phyloP scores from a whole-genome alignment of 2,888 invertebrate genomes.

The Podotricha telesiphe region DNA sequence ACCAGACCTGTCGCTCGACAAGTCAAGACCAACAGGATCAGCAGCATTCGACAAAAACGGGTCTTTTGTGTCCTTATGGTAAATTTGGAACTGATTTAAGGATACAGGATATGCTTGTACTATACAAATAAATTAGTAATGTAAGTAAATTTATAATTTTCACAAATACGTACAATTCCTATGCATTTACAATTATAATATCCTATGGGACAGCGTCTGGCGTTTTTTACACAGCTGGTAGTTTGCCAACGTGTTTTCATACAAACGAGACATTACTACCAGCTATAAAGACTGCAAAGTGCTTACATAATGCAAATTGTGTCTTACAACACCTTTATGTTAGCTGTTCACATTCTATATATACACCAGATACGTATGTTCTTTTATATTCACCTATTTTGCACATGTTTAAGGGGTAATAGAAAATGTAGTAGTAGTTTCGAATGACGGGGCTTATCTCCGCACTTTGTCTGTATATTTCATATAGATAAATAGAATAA shows the following conservation, averaged over 20 bases:
- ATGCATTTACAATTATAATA: not conserved
- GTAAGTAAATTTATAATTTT: too few relatives aligned
- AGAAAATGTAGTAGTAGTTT: too few relatives aligned
- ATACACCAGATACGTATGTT: not conserved
- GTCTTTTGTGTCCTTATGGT: too few relatives aligned
- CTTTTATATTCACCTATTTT: not conserved
- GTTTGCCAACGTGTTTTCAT: not conserved
- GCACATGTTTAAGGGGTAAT: not conserved
- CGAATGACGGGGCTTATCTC: too few relatives aligned
- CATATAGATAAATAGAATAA: too few relatives aligned
- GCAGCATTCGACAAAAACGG: too few relatives aligned
- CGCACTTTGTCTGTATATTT: too few relatives aligned
- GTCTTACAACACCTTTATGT: not conserved
- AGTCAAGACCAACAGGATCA: too few relatives aligned
- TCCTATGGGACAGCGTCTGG: not conserved
- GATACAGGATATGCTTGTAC: too few relatives aligned
- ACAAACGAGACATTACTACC: not conserved
- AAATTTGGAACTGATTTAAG: too few relatives aligned
- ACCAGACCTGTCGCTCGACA: too few relatives aligned
- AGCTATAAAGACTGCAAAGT: not conserved
- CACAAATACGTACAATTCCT: not conserved
- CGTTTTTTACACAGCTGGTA: not conserved
- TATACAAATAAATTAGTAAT: too few relatives aligned
- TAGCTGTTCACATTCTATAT: not conserved
- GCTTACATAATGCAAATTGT: not conserved